Evolutionary conservation across 2,888 invertebrate genomes (phyloP), one percentile per base, ranked within the genome.

Genomic region (Tillus elongatus): DNA sequence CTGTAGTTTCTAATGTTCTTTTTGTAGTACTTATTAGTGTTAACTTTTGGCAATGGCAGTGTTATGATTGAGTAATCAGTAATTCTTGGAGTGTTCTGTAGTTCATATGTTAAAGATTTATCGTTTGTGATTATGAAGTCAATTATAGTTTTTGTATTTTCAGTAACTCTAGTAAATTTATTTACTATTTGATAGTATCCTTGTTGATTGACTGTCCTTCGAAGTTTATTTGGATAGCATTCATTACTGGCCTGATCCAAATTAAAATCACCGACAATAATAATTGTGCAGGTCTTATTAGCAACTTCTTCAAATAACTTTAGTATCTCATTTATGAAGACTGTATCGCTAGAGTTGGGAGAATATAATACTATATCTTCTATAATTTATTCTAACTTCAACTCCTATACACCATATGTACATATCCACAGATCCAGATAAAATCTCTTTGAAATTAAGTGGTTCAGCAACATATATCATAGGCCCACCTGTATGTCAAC

Each of bases 291-390:
- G 24, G 6, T 19, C 6, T 19, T n/a, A 19, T 8, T 6, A 19
- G 24, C 24, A 6, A 19, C n/a, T 19, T 19, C 24, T 19, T 19
- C 24, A n/a, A 19, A 19, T n/a, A 6, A n/a, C n/a, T 19, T 19
- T n/a, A 8, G 6, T 19, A 19, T 8, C n/a, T 19, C n/a, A 8
- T 19, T n/a, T n/a, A 19, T 8, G n/a, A 19, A 19, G 6, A 19
- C n/a, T 19, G 24, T n/a, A n/a, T 19, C 24, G n/a, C 24, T 19
- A 8, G 24, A 19, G 24, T n/a, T 19, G 24, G 24, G 24, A n/a
- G 24, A 19, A 19, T 19, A n/a, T 8, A 8, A 19, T 19, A n/a
- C n/a, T n/a, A n/a, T n/a, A n/a, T n/a, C n/a, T n/a, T n/a, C n/a
- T n/a, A n/a, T n/a, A n/a, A n/a, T n/a, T n/a, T n/a, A n/a, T n/a